These are phyloP conservation scores for Labeo calbasu DNA, from an alignment of 2,797 vertebrate genomes.

Conservation along the genomic window DNA sequence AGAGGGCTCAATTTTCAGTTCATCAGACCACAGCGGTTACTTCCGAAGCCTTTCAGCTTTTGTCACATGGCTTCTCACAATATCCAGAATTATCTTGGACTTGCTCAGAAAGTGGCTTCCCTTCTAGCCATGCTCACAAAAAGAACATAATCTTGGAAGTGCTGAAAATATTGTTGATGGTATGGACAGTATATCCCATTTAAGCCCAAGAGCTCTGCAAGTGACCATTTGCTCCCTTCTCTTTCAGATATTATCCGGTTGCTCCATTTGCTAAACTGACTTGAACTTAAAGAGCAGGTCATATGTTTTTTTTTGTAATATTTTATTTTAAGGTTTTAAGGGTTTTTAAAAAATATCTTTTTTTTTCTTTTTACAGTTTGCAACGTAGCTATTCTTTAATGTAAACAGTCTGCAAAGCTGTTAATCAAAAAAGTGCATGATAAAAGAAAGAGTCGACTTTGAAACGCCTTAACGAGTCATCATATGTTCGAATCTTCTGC, in stretches of 20 bases:
- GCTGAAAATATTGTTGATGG: background rate
- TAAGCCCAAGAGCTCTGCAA: background rate
- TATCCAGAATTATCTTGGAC: background rate
- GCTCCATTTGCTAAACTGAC: background rate
- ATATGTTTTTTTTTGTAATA: no score
- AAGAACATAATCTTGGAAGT: background rate
- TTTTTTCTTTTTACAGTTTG: no score
- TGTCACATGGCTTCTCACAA: constrained; percentile 12
- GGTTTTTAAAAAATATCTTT: no score
- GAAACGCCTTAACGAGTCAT: no score
- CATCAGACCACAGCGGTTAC: background rate
- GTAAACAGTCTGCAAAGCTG: no score
- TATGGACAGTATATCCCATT: background rate
- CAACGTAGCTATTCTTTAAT: no score
- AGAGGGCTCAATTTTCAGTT: constrained; percentile 16
- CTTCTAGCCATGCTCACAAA: background rate
- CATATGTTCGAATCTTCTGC: no score
- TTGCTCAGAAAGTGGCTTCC: background rate
- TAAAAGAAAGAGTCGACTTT: no score
- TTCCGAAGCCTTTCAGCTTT: background rate
- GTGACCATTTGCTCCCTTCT: background rate
- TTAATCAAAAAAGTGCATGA: no score
- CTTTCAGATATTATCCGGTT: background rate
- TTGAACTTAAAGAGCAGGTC: background rate
- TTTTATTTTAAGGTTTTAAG: no score